A percentile compares a stretch with the other conserved stretches of the same genome.
Evolutionary conservation across 2,888 invertebrate genomes (phyloP).

Genomic region (Slavum lentiscoides): DNA sequence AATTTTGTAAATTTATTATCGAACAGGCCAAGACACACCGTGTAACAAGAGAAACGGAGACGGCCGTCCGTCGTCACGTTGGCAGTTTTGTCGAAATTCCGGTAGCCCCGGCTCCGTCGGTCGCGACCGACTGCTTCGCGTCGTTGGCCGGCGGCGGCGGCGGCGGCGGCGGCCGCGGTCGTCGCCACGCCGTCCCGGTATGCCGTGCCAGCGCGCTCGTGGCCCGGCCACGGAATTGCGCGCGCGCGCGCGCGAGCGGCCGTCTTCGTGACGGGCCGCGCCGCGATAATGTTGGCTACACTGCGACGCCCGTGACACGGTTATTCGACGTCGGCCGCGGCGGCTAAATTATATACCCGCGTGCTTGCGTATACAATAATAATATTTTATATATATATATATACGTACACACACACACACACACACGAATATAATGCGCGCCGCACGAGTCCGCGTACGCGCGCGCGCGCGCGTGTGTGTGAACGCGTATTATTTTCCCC

Average conservation of each 20-base stretch:
- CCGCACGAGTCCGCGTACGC: too few relatives aligned
- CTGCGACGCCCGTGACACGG: slow-evolving; percentile 37
- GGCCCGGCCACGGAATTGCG: too few relatives aligned
- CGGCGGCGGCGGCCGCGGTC: not conserved
- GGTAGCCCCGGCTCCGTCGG: slow-evolving; percentile 30
- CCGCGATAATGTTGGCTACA: slow-evolving; percentile 17
- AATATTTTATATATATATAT: not conserved
- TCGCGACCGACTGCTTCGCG: slow-evolving; percentile 1
- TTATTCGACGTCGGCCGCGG: slow-evolving; percentile 10
- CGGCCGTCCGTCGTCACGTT: slow-evolving; percentile 39
- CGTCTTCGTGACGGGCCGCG: not conserved
- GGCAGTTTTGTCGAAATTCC: slow-evolving; percentile 52
- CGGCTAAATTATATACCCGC: not conserved
- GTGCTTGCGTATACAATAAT: not conserved
- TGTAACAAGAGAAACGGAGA: not conserved
- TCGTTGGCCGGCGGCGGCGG: slow-evolving; percentile 35
- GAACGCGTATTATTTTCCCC: not conserved
- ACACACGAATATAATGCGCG: too few relatives aligned
- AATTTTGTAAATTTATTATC: too few relatives aligned
- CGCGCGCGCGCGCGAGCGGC: too few relatives aligned
- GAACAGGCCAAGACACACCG: not conserved
- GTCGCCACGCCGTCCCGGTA: slow-evolving; percentile 2
- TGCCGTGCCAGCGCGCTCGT: not conserved
- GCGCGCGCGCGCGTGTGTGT: not conserved
- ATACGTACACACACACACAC: not conserved